Base-by-base conservation (phyloP, 2,888 invertebrate species). In the Scaptodrosophila latifasciaeformis region DNA sequence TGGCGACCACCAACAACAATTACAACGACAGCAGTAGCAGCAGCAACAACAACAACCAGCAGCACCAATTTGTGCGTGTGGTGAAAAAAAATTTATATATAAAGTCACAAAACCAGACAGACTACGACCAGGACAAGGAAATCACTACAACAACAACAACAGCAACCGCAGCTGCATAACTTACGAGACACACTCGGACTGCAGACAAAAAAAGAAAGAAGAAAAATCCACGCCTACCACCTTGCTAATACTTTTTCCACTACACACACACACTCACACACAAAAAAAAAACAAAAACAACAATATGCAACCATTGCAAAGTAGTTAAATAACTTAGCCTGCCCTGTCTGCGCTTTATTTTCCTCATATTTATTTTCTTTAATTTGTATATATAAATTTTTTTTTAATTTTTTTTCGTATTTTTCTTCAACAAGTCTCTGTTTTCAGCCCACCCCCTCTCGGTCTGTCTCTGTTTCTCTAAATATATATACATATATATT, bases 271-370 rank as follows among this genome's bases (percentile, higher is more conserved):
- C 40, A 48, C n/a, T n/a, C n/a, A n/a, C n/a, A 27, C 46, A 13
- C n/a, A 47, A 39, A 46, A 10, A 39, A 12, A 46, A 44, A 40
- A 27, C 12, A 52, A 43, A 40, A 70, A 60, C 49, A 67, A 67
- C 67, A 74, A 68, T 64, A 75, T 75, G 75, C 75, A 81, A 69
- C 76, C 75, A 63, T 60, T 75, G 81, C 79, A 76, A 66, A 81
- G 66, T 72, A 81, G 81, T 75, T 81, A 81, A 75, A 75, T 75
- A 75, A 75, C 79, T 75, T 76, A 80, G 37, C 30, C 37, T 49
- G 81, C 81, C 74, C 81, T 75, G 72, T 75, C 81, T 79, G 81
- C 79, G 79, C 81, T 81, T 78, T 81, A 74, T 74, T 75, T n/a
- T 81, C 81, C 72, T 70, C 64, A 53, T 49, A 54, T 67, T 62